Evolutionary conservation across 2,113 vertebrate genomes (phyloP), one percentile per base, ranked within the genome.

Genomic region (Chamaea fasciata): DNA sequence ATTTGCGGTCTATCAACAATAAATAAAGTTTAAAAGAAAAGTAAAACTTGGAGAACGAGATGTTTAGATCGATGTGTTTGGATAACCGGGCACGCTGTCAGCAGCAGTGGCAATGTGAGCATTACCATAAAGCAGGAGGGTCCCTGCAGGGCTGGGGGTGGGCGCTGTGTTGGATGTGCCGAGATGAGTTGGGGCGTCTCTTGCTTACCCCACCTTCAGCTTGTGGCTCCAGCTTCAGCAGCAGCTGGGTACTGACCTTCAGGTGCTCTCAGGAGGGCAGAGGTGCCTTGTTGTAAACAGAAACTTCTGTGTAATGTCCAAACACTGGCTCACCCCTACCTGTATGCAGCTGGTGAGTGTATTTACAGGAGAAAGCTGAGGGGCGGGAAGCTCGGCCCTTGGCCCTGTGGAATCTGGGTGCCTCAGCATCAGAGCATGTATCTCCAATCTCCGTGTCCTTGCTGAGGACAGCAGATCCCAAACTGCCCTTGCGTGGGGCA

Each of bases 401-500:
- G 26, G n/a, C 30, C 14, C 44, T 55, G 50, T 50, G 49, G 33
- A 33, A 10, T 22, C 33, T 20, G 37, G 22, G 3, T 65, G 22
- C 33, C 21, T 62, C 1, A 0, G 60, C 49, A 33, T n/a, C 41
- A 7, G 62, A 63, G 35, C 9, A 0, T 5, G 3, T 8, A 1
- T 67, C 19, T 63, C 7, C 11, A 2, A 24, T 23, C 44, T 42
- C 23, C 2, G 0, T 17, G 46, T 39, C 33, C 75, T 82, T 70
- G 75, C 14, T 42, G 17, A 19, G 55, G 31, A n/a, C 23, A 74
- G 50, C 30, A 24, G 50, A 49, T 64, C 64, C 44, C 23, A 27
- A 31, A 47, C 13, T 64, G 59, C 46, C 21, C 13, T 27, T 1
- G 6, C 0, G 0, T 0, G 5, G 33, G 37, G 6, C 9, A 1